Percentiles rank a stretch among this genome's conserved stretches.
Conservation (phyloP, 1,140 invertebrate species). For the Eriocheir sinensis region DNA sequence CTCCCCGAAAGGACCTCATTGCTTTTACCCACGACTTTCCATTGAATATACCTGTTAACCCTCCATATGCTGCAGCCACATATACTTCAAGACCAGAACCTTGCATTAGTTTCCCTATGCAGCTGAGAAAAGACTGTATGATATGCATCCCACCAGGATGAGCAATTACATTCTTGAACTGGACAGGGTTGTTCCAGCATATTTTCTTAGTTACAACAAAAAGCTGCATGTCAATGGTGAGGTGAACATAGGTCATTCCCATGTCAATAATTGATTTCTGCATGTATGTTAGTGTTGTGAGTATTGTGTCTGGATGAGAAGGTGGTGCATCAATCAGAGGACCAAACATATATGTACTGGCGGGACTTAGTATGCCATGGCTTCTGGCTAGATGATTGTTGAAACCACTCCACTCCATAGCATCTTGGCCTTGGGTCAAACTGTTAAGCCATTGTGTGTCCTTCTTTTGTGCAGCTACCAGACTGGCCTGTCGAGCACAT, state of each 20-base stretch:
- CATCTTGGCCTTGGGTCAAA: background rate
- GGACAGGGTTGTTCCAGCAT: background rate
- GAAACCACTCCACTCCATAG: background rate
- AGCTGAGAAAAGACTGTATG: background rate
- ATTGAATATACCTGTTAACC: slow-evolving; percentile 34
- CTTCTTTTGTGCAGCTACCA: background rate
- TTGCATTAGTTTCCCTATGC: slow-evolving; percentile 14
- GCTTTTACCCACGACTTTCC: slow-evolving; percentile 29
- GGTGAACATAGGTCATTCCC: slow-evolving; percentile 28
- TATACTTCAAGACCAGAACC: too few species aligned
- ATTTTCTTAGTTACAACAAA: background rate
- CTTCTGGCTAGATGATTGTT: slow-evolving; percentile 40
- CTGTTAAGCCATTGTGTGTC: slow-evolving; percentile 41
- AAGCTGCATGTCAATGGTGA: background rate
- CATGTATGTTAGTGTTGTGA: slow-evolving; percentile 33
- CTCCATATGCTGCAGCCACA: slow-evolving; percentile 36
- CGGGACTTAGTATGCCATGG: background rate
- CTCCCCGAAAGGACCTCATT: background rate
- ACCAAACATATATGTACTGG: background rate
- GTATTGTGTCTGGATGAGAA: slow-evolving; percentile 31
- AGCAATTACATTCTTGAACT: slow-evolving; percentile 26
- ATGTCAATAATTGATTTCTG: background rate
- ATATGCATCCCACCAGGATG: background rate
- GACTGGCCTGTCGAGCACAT: slow-evolving; percentile 7
- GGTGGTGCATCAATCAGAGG: background rate